Base-by-base conservation (phyloP, 2,888 invertebrate species). In the Campaea margaritaria region DNA sequence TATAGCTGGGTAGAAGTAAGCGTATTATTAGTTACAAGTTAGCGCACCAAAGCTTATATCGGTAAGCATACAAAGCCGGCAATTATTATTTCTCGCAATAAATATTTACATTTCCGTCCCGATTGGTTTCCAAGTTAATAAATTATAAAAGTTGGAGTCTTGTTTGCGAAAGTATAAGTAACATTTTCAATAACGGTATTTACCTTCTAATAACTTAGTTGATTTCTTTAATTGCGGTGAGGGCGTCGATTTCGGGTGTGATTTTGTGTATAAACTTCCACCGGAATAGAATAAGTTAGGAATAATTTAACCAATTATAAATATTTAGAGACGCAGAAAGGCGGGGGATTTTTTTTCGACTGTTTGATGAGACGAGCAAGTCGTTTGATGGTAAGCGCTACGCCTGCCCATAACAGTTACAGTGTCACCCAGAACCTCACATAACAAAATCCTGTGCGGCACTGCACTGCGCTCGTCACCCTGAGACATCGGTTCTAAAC, bases 271-370 rank as follows among this genome's bases (percentile, higher is more conserved):
- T 21, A 21, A 49, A 49, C 51, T 47, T 55, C 16, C 39, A 48
- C 57, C 31, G 57, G 47, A 63, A 63, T 70, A 50, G 56, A 51
- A 55, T 34, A 49, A 60, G 54, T 67, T 60, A 50, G 52, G 57
- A 67, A 71, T 73, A 65, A 73, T 76, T 72, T 72, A 62, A 61
- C 59, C 69, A 69, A 74, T 72, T 69, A 64, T 69, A 3, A 5
- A 21, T 21, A 73, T 74, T 77, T 72, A 53, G 65, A 61, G 60
- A 75, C 75, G 75, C 67, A 68, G 59, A 65, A 64, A 45, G 65
- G 60, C 67, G 73, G 62, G 60, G 64, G 62, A 55, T 69, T 72
- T 72, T 69, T 67, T 69, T 72, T n/a, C n/a, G n/a, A n/a, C n/a
- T n/a, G n/a, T n/a, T n/a, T n/a, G n/a, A n/a, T n/a, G n/a, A n/a